Conservation (phyloP, 2,113 vertebrate genomes). For the Ahaetulla prasina region DNA sequence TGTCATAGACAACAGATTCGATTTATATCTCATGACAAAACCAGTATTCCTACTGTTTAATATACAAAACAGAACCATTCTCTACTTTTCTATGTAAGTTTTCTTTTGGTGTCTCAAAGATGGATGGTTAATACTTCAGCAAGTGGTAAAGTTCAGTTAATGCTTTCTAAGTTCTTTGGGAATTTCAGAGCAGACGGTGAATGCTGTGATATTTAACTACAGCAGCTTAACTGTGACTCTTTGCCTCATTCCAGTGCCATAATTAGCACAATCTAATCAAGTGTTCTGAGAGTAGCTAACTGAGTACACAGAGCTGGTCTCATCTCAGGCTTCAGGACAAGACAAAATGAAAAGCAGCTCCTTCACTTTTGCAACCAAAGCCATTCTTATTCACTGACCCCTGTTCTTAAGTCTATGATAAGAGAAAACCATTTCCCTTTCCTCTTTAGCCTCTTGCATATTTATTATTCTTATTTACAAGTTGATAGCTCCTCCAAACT, state of each 20-base stretch:
- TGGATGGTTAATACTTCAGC: neutral
- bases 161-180: rapidly evolving
- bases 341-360: neutral
- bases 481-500: constrained; percentile 12
- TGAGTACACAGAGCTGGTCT: neutral
- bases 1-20: neutral
- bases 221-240: neutral
- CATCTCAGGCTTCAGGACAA: neutral
- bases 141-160: rapidly evolving
- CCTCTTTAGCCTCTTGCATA: neutral
- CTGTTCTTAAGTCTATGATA: neutral
- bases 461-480: neutral
- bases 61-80: neutral
- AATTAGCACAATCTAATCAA: neutral
- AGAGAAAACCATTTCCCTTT: neutral
- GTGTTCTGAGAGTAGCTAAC: neutral
- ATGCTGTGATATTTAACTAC: neutral
- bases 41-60: neutral
- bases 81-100: neutral
- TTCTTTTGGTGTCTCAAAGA: neutral
- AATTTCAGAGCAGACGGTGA: neutral
- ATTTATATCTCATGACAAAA: neutral
- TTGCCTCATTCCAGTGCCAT: rapidly evolving
- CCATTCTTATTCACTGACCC: neutral
- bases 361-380: neutral